Percentiles rank a stretch among this genome's conserved stretches.
These are phyloP conservation scores for Noturus placidus DNA, from an alignment of 2,113 vertebrate genomes.

Conservation along the genomic window DNA sequence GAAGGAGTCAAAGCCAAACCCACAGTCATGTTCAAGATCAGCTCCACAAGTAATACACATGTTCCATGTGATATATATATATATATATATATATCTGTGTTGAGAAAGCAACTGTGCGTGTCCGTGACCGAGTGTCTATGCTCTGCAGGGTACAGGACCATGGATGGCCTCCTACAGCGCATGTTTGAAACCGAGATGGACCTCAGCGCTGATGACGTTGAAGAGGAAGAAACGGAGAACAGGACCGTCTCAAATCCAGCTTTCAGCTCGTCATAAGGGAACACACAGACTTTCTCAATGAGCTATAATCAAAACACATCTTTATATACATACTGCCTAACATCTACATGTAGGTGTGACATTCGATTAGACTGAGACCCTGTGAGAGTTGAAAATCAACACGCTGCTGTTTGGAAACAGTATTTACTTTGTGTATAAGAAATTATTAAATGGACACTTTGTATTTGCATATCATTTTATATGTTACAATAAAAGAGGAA, in stretches of 20 bases:
- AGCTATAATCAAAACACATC: slow-evolving; percentile 4
- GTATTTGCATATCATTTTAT: neutral
- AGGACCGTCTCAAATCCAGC: slow-evolving; percentile 64
- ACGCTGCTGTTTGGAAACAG: neutral
- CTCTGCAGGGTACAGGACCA: slow-evolving; percentile 81
- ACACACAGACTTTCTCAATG: neutral
- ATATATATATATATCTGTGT: neutral
- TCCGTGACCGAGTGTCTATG: neutral
- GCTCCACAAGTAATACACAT: slow-evolving; percentile 79
- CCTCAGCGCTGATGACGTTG: slow-evolving; percentile 78
- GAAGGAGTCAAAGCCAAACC: slow-evolving; percentile 60
- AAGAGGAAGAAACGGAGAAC: slow-evolving; percentile 71
- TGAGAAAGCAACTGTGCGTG: neutral
- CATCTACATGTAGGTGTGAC: neutral
- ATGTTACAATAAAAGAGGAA: slow-evolving; percentile 8
- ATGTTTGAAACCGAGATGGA: slow-evolving; percentile 92
- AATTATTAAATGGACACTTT: neutral
- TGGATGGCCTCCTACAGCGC: slow-evolving; percentile 86
- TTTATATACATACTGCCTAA: slow-evolving; percentile 27
- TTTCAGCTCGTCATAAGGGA: slow-evolving; percentile 62
- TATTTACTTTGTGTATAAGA: neutral
- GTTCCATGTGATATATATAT: neutral
- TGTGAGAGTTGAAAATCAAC: neutral
- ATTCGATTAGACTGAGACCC: neutral
- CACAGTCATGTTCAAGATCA: slow-evolving; percentile 83